Percentiles rank a stretch among this genome's conserved stretches.
These are phyloP conservation scores for Tauraco erythrolophus DNA, from an alignment of 2,113 vertebrate genomes.

Conservation along the genomic window DNA sequence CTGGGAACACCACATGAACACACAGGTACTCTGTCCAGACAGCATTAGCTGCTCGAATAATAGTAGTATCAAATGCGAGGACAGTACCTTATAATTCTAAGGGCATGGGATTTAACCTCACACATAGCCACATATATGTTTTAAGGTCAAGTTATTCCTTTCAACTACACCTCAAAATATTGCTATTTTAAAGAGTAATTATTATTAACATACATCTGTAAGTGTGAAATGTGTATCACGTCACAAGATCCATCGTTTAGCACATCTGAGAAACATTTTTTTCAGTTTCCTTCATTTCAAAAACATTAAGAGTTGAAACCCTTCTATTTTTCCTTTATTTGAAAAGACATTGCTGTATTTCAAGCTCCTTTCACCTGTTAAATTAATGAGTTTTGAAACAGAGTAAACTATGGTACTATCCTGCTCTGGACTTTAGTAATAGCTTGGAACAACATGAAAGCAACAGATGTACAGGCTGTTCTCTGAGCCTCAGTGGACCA, in stretches of 20 bases:
- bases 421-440: background rate
- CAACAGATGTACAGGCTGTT: background rate
- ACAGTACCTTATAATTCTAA: background rate
- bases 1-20: background rate
- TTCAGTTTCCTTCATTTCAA: background rate
- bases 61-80: background rate
- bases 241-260: background rate
- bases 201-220: fast-evolving
- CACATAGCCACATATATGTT: fast-evolving
- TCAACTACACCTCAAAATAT: background rate
- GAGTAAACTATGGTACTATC: fast-evolving
- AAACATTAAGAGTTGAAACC: background rate
- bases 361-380: background rate
- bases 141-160: background rate
- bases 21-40: background rate
- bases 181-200: background rate
- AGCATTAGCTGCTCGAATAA: background rate
- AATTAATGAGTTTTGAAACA: background rate
- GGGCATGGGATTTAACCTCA: background rate
- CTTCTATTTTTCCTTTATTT: background rate
- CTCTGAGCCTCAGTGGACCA: background rate
- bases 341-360: background rate
- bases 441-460: fast-evolving
- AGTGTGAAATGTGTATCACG: background rate
- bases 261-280: background rate